A percentile compares a stretch with the other conserved stretches of the same genome.
Evolutionary conservation across 2,888 invertebrate genomes (phyloP).

Genomic region (Aleiodes leptofemur): DNA sequence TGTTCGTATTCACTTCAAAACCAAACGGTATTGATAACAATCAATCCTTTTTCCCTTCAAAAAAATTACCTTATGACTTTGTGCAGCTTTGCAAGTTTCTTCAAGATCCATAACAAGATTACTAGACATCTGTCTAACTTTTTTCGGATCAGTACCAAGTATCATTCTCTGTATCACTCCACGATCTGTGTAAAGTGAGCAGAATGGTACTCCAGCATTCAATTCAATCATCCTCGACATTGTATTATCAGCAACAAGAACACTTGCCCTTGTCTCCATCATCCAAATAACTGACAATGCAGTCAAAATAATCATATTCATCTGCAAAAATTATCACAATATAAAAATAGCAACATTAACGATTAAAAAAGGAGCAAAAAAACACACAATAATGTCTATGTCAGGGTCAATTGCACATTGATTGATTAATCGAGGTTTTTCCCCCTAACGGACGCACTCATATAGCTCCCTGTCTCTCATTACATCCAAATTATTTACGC

Average conservation of each 20-base stretch:
- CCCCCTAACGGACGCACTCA: conserved; percentile 27
- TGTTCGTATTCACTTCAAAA: too few relatives aligned
- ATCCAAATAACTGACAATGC: conserved; percentile 53
- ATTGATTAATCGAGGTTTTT: conserved; percentile 18
- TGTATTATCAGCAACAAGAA: conserved; percentile 79
- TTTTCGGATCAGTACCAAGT: conserved; percentile 77
- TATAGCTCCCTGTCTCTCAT: conserved; percentile 19
- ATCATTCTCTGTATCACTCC: conserved; percentile 80
- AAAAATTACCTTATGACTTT: conserved; percentile 61
- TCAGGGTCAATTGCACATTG: conserved; percentile 31
- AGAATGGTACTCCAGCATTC: conserved; percentile 79
- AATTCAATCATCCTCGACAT: conserved; percentile 82
- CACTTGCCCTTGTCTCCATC: conserved; percentile 66
- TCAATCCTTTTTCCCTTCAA: neutral
- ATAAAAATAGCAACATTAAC: conserved; percentile 13
- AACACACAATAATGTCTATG: conserved; percentile 26
- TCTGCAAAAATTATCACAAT: conserved; percentile 55
- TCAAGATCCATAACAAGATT: conserved; percentile 79
- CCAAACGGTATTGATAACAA: too few relatives aligned
- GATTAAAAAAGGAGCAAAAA: conserved; percentile 1
- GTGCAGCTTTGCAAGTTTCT: conserved; percentile 77
- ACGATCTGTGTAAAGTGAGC: conserved; percentile 79
- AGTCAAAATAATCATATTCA: conserved; percentile 54
- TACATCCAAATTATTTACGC: conserved; percentile 32
- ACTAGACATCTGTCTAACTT: conserved; percentile 80